phyloP scores from a whole-genome alignment of 1,140 invertebrate genomes.

The Neelides sp. region DNA sequence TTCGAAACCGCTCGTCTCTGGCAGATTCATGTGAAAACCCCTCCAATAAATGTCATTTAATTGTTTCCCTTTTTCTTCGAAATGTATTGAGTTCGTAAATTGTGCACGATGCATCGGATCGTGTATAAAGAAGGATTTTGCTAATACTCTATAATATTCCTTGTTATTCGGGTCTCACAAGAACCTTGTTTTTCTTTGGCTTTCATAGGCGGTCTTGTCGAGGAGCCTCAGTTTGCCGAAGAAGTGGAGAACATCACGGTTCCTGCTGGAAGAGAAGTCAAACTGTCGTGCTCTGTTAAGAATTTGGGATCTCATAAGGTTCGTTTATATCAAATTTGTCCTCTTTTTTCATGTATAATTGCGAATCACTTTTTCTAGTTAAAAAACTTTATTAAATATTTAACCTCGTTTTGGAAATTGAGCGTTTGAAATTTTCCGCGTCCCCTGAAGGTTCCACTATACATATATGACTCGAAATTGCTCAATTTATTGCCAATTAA shows the following conservation, averaged over 20 bases:
- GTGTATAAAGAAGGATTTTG: background rate
- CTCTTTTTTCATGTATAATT: no score
- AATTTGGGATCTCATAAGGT: conserved; percentile 75
- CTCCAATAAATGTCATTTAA: conserved; percentile 32
- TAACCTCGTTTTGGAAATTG: no score
- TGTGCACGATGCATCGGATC: background rate
- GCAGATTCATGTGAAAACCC: no score
- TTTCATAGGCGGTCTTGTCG: conserved; percentile 37
- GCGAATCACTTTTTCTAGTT: no score
- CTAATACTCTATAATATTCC: background rate
- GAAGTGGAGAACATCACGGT: conserved; percentile 52
- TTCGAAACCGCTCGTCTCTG: no score
- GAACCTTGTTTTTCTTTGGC: conserved; percentile 17
- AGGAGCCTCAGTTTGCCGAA: conserved; percentile 50
- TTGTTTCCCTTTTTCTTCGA: conserved; percentile 20
- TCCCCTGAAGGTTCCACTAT: no score
- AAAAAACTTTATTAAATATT: no score
- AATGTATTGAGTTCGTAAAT: conserved; percentile 32
- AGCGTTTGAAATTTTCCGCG: no score
- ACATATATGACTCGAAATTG: no score
- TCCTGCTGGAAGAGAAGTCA: conserved; percentile 68
- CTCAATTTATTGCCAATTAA: no score
- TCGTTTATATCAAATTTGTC: conserved; percentile 33
- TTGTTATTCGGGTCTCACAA: background rate
- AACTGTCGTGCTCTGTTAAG: conserved; percentile 76